These are phyloP conservation scores for Leptoclinus maculatus DNA, from an alignment of 2,797 vertebrate species.

Conservation along the genomic window DNA sequence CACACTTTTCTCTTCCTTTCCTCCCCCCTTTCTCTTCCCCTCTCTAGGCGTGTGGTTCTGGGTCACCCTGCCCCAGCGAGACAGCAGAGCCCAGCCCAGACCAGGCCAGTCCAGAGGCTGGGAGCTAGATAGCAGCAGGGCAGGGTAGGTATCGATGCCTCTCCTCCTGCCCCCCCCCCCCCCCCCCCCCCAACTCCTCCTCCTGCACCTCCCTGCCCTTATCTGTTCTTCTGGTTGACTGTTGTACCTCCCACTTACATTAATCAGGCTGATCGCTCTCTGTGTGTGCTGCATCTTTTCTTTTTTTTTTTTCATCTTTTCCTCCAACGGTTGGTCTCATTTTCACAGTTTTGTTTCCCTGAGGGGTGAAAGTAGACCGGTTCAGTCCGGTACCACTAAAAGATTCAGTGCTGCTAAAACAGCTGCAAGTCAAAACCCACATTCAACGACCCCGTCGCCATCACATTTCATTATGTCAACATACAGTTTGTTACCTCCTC, in stretches of 20 bases:
- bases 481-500: too few relatives aligned
- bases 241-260: slow-evolving; percentile 50
- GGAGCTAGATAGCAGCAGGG: slow-evolving; percentile 99
- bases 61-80: slow-evolving; percentile 97
- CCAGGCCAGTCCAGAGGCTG: slow-evolving; percentile 97
- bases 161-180: slow-evolving; percentile 74
- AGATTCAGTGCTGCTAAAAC: too few relatives aligned
- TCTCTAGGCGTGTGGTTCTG: slow-evolving; percentile 94
- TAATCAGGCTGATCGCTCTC: slow-evolving; percentile 38
- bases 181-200: slow-evolving; percentile 82
- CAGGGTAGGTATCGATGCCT: slow-evolving; percentile 95
- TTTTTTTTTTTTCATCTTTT: neutral
- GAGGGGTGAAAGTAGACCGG: neutral
- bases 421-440: too few relatives aligned
- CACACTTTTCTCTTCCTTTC: slow-evolving; percentile 16
- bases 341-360: too few relatives aligned
- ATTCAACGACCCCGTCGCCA: too few relatives aligned
- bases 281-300: neutral
- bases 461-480: too few relatives aligned
- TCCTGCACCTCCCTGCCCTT: slow-evolving; percentile 70
- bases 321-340: neutral
- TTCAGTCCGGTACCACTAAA: neutral
- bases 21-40: neutral
- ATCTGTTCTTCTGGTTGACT: slow-evolving; percentile 70
- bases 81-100: slow-evolving; percentile 94